Conservation (phyloP, 2,113 vertebrate genomes). For the Gavialis gangeticus region DNA sequence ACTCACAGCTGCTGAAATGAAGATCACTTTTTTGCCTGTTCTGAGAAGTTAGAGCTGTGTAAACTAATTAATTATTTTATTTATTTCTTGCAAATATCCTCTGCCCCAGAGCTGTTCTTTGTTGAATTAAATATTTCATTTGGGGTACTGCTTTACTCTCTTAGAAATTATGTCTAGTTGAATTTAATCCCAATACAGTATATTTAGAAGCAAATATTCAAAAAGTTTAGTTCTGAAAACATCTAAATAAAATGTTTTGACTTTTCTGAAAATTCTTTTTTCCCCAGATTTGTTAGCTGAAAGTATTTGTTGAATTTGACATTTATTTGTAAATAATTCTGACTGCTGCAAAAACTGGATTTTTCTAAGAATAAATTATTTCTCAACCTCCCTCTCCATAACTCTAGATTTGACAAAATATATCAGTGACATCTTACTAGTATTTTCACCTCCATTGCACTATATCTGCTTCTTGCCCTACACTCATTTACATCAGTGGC, state of each 20-base stretch:
- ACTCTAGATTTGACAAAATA: not conserved
- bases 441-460: not conserved
- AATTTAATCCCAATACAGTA: constrained; percentile 8
- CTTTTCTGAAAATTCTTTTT: not conserved
- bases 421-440: accelerated
- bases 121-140: too few relatives aligned
- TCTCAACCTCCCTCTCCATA: not conserved
- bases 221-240: constrained; percentile 4
- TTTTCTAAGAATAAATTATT: too few relatives aligned
- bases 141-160: too few relatives aligned
- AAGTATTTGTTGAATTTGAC: not conserved
- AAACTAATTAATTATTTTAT: not conserved
- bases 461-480: not conserved
- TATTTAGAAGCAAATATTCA: constrained; percentile 28
- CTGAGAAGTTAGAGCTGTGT: not conserved
- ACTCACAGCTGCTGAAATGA: not conserved
- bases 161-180: constrained; percentile 26
- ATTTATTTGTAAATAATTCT: too few relatives aligned
- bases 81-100: not conserved
- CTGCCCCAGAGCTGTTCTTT: too few relatives aligned
- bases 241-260: not conserved
- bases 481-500: not conserved
- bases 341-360: too few relatives aligned
- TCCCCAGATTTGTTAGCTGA: constrained; percentile 4
- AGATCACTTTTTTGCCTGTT: not conserved